These are phyloP conservation scores for Etheostoma spectabile DNA, from an alignment of 2,113 vertebrate species.

Conservation along the genomic window DNA sequence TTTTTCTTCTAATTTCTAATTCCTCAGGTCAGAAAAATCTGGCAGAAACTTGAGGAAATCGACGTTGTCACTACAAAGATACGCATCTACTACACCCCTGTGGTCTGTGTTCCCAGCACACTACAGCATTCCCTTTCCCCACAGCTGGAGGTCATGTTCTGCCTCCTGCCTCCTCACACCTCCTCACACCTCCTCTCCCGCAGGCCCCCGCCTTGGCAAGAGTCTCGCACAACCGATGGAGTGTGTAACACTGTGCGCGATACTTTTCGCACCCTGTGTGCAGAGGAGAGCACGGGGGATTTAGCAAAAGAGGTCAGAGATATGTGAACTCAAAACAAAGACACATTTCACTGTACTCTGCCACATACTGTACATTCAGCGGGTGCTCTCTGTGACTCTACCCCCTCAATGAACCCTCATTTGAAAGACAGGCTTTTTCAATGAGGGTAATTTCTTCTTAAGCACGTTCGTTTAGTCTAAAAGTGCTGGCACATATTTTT, in stretches of 20 bases:
- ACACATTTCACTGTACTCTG: constrained; percentile 57
- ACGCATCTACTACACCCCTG: constrained; percentile 21
- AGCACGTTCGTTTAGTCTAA: constrained; percentile 36
- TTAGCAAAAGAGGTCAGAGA: constrained; percentile 66
- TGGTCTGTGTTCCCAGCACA: constrained; percentile 38
- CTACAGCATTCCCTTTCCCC: constrained; percentile 11
- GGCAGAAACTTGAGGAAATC: constrained; percentile 17
- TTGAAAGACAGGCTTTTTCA: constrained; percentile 25
- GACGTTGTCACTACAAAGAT: constrained; percentile 37
- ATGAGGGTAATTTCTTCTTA: constrained; percentile 55
- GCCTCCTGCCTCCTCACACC: constrained; percentile 21
- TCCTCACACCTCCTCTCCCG: constrained; percentile 31
- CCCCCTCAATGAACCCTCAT: constrained; percentile 65
- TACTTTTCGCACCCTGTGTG: constrained; percentile 67
- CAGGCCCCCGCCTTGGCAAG: constrained; percentile 29
- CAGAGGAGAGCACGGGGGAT: constrained; percentile 48
- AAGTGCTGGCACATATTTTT: constrained; percentile 30
- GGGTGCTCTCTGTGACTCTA: constrained; percentile 29
- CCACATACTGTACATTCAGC: constrained; percentile 18
- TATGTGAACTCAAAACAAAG: constrained; percentile 77
- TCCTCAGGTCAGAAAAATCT: constrained; percentile 15
- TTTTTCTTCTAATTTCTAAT: background rate
- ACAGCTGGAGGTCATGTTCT: constrained; percentile 46
- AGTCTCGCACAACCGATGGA: constrained; percentile 44
- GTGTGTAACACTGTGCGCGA: constrained; percentile 50